Conservation (phyloP, 1,140 invertebrate genomes). For the Liolophura sinensis region DNA sequence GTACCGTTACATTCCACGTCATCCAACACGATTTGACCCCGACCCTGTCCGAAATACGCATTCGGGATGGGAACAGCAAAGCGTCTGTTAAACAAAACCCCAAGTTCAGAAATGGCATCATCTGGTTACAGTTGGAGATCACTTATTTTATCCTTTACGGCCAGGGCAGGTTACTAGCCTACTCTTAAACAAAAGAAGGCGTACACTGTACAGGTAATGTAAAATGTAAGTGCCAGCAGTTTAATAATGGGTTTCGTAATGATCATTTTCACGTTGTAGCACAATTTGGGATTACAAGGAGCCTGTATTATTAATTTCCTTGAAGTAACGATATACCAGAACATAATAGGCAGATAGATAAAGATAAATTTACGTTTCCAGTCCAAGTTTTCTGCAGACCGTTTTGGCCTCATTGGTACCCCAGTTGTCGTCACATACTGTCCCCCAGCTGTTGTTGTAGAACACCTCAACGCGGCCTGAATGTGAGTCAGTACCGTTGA, state of each 20-base stretch:
- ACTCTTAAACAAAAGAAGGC: too few species aligned
- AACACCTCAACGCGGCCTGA: constrained; percentile 72
- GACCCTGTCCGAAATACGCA: constrained; percentile 27
- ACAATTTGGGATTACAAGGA: too few species aligned
- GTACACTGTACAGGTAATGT: too few species aligned
- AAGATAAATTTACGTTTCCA: constrained; percentile 19
- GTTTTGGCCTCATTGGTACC: constrained; percentile 31
- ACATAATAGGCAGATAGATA: too few species aligned
- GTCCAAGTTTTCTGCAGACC: constrained; percentile 39
- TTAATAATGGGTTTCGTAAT: too few species aligned
- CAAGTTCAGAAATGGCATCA: background rate
- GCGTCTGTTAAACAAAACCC: constrained; percentile 11
- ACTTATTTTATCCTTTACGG: too few species aligned
- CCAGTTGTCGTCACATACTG: constrained; percentile 69
- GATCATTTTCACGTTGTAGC: too few species aligned
- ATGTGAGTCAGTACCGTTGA: constrained; percentile 21
- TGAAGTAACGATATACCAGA: too few species aligned
- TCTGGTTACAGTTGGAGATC: too few species aligned
- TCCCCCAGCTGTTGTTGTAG: constrained; percentile 70
- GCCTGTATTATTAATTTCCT: too few species aligned
- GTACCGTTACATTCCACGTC: constrained; percentile 71
- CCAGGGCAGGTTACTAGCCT: too few species aligned
- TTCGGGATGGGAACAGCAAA: constrained; percentile 22
- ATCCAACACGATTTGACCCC: constrained; percentile 7
- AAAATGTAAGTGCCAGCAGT: too few species aligned